phyloP scores from a whole-genome alignment of 1,140 invertebrate genomes.

The Paracyclopina nana region DNA sequence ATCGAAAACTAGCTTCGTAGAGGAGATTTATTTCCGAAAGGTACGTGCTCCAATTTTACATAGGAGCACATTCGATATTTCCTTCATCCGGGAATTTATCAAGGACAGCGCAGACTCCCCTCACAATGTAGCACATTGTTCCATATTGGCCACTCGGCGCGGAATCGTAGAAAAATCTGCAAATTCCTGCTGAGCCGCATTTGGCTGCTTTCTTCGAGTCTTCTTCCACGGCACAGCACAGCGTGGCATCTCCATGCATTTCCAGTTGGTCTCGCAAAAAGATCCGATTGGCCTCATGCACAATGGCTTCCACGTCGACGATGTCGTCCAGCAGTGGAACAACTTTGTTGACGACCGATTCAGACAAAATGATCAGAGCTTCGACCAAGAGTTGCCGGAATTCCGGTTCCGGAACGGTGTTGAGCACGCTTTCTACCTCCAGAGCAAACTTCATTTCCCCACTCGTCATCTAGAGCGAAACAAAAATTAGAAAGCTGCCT shows the following conservation, averaged over 20 bases:
- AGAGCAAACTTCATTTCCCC: slow-evolving; percentile 96
- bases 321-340: slow-evolving; percentile 47
- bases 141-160: slow-evolving; percentile 91
- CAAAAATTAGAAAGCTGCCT: too few species aligned
- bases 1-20: too few species aligned
- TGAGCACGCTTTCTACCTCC: slow-evolving; percentile 90
- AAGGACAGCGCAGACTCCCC: slow-evolving; percentile 32
- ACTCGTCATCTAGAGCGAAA: slow-evolving; percentile 67
- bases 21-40: too few species aligned
- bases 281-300: neutral
- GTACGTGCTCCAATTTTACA: too few species aligned
- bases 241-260: slow-evolving; percentile 56
- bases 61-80: neutral
- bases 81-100: neutral
- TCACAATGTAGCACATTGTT: slow-evolving; percentile 90
- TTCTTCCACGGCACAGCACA: slow-evolving; percentile 64
- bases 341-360: slow-evolving; percentile 73
- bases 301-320: slow-evolving; percentile 53
- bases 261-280: slow-evolving; percentile 2
- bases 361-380: slow-evolving; percentile 80
- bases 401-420: slow-evolving; percentile 91
- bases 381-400: slow-evolving; percentile 95
- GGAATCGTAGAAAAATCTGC: slow-evolving; percentile 91
- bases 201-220: slow-evolving; percentile 44
- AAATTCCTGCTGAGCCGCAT: slow-evolving; percentile 78